Evolutionary conservation across 2,797 vertebrate genomes (phyloP), one percentile per base, ranked within the genome.

Genomic region (Spinus pinus): DNA sequence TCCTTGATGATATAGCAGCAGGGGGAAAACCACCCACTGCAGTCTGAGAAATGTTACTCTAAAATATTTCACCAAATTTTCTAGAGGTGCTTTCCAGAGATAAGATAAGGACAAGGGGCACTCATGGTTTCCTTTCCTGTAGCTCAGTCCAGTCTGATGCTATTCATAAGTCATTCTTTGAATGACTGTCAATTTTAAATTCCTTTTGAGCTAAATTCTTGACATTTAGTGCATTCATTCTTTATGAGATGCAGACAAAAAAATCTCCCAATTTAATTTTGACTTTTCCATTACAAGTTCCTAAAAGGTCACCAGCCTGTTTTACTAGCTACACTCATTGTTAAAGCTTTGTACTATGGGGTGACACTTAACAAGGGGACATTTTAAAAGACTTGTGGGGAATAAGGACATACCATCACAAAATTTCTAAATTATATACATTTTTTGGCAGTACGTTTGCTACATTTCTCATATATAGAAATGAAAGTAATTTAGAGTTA

Each of bases 161-260:
- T 93, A 69, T 83, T 90, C 83, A 69, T 53, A 72, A 70, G 51
- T 90, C 51, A 81, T 81, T 84, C 62, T 90, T 92, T 90, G 58
- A 86, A 84, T 92, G 83, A 88, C 33, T 94, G 67, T 77, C 70
- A 92, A 90, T 94, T 93, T 91, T 84, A 79, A 95, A 91, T 86
- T 90, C 30, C 20, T 81, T 30, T 84, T 88, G 70, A 90, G 62
- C 28, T 92, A 93, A 94, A 96, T 86, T 96, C 77, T 88, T 95
- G 93, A 90, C 83, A 95, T 96, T 95, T 88, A 88, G 54, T 62
- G n/a, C 31, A 75, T 90, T 81, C 62, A 77, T 86, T 88, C 83
- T 94, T 92, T 77, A 79, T 90, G 81, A 91, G 58, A 51, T 46
- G 21, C 31, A 62, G 47, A 81, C 8, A 25, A 69, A 86, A 86